A percentile compares a stretch with the other conserved stretches of the same genome.
Evolutionary conservation across 2,797 vertebrate genomes (phyloP).

Genomic region (Lepus oiostolus): DNA sequence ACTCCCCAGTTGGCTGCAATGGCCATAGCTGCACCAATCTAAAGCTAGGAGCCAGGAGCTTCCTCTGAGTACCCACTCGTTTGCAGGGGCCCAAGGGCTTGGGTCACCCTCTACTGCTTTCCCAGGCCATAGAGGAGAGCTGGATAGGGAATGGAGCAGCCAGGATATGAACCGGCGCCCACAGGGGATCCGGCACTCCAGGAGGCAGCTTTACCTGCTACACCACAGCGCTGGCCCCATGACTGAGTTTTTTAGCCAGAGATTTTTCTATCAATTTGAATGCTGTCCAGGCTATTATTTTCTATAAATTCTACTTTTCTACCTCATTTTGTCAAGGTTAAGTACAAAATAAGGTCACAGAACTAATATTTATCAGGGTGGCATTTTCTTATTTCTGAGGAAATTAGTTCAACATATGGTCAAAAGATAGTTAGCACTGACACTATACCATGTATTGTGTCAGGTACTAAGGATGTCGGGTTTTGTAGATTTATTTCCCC

Average conservation of each 20-base stretch:
- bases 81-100: too few relatives aligned
- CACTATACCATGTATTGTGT: background rate
- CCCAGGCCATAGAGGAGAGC: too few relatives aligned
- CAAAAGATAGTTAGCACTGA: background rate
- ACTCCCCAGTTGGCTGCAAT: too few relatives aligned
- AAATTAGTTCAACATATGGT: constrained; percentile 10
- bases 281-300: background rate
- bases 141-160: too few relatives aligned
- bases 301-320: background rate
- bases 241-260: background rate
- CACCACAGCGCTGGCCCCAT: too few relatives aligned
- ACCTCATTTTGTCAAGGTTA: background rate
- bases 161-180: too few relatives aligned
- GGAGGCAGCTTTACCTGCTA: too few relatives aligned
- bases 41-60: too few relatives aligned
- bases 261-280: background rate
- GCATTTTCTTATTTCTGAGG: background rate
- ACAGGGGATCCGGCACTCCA: too few relatives aligned
- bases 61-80: too few relatives aligned
- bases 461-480: background rate
- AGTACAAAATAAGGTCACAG: background rate
- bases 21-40: too few relatives aligned
- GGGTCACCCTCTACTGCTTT: too few relatives aligned
- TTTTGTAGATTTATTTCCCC: background rate
- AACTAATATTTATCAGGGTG: background rate